Conservation (phyloP, 30 jellyfish, hydroid and myxozoan genomes). For the Chironex yamaguchii region DNA sequence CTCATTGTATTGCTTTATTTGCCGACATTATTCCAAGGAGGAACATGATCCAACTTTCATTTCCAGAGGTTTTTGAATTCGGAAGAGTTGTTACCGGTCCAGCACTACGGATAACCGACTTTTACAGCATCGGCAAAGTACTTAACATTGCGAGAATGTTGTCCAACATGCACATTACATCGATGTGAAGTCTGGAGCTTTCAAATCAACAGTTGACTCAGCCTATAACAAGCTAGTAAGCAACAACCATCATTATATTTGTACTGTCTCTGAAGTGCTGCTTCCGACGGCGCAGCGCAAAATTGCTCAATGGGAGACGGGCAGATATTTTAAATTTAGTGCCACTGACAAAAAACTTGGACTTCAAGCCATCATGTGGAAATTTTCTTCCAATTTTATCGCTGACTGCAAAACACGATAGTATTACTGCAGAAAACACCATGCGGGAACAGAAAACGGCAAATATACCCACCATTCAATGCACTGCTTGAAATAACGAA, state of each 20-base stretch:
- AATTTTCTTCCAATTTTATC: constrained; percentile 50
- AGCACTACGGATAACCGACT: constrained; percentile 26
- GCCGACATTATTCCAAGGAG: constrained; percentile 23
- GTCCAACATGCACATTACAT: constrained; percentile 34
- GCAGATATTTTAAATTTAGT: constrained; percentile 23
- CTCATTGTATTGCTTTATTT: constrained; percentile 47
- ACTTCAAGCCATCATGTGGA: constrained; percentile 43
- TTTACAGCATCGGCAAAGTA: constrained; percentile 36
- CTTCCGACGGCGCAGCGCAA: constrained; percentile 59
- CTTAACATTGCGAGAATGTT: constrained; percentile 46
- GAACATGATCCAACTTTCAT: constrained; percentile 16
- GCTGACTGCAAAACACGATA: constrained; percentile 46
- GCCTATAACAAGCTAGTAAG: constrained; percentile 19
- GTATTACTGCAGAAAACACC: constrained; percentile 9
- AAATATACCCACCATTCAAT: constrained; percentile 37
- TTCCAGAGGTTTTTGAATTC: constrained; percentile 24
- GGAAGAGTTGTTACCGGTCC: constrained; percentile 52
- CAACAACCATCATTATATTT: constrained; percentile 48
- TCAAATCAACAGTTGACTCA: constrained; percentile 38
- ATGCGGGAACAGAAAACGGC: not conserved
- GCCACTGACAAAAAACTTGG: not conserved
- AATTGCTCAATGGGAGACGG: constrained; percentile 66
- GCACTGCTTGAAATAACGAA: constrained; percentile 36
- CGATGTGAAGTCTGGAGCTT: constrained; percentile 46
- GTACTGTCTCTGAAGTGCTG: constrained; percentile 52